Percentiles rank a stretch among this genome's conserved stretches.
Conservation (phyloP, 2,888 invertebrate genomes). For the Meliscaeva auricollis region DNA sequence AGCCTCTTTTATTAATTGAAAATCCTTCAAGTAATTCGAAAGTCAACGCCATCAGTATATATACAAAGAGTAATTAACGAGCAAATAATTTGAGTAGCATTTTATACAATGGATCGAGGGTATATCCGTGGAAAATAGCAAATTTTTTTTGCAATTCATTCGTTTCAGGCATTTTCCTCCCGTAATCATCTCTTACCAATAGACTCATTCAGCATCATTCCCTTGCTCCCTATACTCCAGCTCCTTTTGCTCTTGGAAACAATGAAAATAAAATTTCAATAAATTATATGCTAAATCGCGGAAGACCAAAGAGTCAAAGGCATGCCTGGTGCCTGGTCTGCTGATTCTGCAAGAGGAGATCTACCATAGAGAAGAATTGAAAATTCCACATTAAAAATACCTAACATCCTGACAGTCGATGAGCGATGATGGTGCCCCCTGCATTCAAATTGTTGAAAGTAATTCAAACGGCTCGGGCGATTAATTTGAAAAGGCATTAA, state of each 20-base stretch:
- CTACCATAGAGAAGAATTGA: constrained; percentile 24
- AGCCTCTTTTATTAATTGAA: constrained; percentile 23
- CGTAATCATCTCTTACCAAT: constrained; percentile 15
- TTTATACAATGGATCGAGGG: constrained; percentile 42
- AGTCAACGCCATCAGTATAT: background rate
- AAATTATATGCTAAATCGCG: constrained; percentile 56
- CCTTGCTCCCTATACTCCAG: constrained; percentile 6
- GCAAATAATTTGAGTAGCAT: constrained; percentile 69
- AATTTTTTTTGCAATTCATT: constrained; percentile 21
- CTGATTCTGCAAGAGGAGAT: background rate
- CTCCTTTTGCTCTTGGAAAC: constrained; percentile 7
- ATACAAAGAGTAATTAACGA: constrained; percentile 66
- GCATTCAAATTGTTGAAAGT: constrained; percentile 7
- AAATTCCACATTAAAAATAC: constrained; percentile 53
- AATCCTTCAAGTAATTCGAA: constrained; percentile 2
- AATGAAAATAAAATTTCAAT: constrained; percentile 68
- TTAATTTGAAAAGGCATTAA: constrained; percentile 70
- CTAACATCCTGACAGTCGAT: constrained; percentile 1
- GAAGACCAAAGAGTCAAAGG: constrained; percentile 25
- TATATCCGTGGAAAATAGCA: constrained; percentile 41
- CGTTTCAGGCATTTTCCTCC: constrained; percentile 5
- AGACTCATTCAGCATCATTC: background rate
- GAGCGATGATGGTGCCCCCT: background rate
- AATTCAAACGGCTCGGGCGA: constrained; percentile 48
- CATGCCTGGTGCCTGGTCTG: background rate